Base-by-base conservation (phyloP, 2,888 invertebrate species). In the Sacculina carcini region DNA sequence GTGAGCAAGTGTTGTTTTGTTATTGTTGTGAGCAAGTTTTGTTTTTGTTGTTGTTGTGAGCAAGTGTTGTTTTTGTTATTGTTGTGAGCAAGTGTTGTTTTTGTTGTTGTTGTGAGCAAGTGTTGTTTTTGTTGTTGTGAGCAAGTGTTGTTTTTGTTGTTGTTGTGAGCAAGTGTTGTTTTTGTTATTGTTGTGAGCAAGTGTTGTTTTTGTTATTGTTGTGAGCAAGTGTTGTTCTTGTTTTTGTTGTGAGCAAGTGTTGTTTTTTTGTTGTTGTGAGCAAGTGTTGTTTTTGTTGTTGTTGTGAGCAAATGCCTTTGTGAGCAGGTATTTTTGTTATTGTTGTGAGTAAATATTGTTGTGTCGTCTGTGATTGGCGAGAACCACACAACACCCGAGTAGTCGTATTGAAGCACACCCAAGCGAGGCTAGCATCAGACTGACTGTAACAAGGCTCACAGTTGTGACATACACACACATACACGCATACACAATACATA, bases 171-270 rank as follows among this genome's bases (percentile, higher is more conserved):
- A 23, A 14, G 9, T 21, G 39, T 1, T 39, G 39, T 23, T 23
- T 12, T 23, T 23, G 38, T 21, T 38, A 10, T n/a, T n/a, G n/a
- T 5, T 6, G 5, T 4, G 28, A 4, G 21, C 19, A 16, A 1
- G 21, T 19, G 31, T 31, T 23, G 16, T 10, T 10, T 19, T 14
- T n/a, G 5, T 60, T n/a, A n/a, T n/a, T n/a, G n/a, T n/a, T n/a
- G n/a, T n/a, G n/a, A n/a, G 5, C 58, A 72, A 71, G 67, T 73
- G 39, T 65, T 74, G 66, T 64, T 92, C 61, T 70, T 92, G 62
- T 21, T 38, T 5, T 36, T 55, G 29, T 6, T 46, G 32, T 26
- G n/a, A 46, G 24, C 34, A 42, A 32, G 31, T 26, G 23, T 21
- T 52, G 39, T n/a, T n/a, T 3, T 48, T 38, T 40, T 16, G 16